Conservation (phyloP, 2,888 invertebrate species). For the Amphipyra tragopoginis region DNA sequence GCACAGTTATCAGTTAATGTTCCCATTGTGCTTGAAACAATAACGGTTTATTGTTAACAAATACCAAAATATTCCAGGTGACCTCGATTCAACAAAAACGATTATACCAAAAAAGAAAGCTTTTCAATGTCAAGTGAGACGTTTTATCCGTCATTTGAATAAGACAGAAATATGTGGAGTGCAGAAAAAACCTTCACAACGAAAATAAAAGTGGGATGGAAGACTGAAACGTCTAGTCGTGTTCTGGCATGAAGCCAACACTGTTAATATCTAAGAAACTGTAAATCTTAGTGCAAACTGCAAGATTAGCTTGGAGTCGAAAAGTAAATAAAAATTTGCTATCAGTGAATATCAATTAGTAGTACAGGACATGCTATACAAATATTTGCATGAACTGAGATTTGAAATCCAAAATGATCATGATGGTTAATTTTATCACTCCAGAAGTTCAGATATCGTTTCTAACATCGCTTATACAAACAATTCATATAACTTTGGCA, state of each 20-base stretch:
- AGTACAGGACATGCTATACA: not conserved
- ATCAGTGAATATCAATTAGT: not conserved
- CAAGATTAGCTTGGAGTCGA: slow-evolving; percentile 25
- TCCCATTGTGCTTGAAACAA: slow-evolving; percentile 25
- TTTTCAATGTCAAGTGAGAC: slow-evolving; percentile 41
- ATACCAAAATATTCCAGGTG: slow-evolving; percentile 14
- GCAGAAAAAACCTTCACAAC: slow-evolving; percentile 56
- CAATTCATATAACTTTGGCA: too few species aligned
- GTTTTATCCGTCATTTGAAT: slow-evolving; percentile 16
- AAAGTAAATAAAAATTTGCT: slow-evolving; percentile 4
- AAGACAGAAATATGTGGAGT: slow-evolving; percentile 45
- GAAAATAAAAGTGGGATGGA: slow-evolving; percentile 58
- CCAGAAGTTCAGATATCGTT: too few species aligned
- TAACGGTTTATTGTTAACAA: slow-evolving; percentile 24
- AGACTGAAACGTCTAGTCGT: slow-evolving; percentile 43
- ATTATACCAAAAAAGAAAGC: slow-evolving; percentile 11
- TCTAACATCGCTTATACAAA: too few species aligned
- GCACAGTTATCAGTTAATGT: slow-evolving; percentile 35
- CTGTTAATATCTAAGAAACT: slow-evolving; percentile 40
- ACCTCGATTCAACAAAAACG: slow-evolving; percentile 6
- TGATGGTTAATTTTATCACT: too few species aligned
- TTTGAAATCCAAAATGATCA: not conserved
- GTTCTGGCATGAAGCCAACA: slow-evolving; percentile 50
- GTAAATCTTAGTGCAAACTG: slow-evolving; percentile 45
- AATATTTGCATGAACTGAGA: not conserved